phyloP scores from a whole-genome alignment of 2,888 invertebrate species.

The Megastigmus dorsalis region DNA sequence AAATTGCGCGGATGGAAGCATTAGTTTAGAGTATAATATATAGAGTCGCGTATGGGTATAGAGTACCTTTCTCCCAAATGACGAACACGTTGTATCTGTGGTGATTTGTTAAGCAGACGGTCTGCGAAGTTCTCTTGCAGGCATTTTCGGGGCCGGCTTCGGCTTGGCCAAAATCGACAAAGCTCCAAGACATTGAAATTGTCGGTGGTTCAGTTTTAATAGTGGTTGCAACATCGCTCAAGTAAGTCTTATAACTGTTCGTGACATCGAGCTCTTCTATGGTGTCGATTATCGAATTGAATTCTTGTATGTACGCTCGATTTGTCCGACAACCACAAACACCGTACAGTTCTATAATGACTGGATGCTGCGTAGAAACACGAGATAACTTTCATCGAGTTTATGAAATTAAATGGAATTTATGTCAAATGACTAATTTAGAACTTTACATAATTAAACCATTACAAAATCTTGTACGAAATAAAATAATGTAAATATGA shows the following conservation, averaged over 20 bases:
- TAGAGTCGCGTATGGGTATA: no score
- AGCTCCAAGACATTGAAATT: slow-evolving; percentile 65
- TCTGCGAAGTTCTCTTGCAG: slow-evolving; percentile 53
- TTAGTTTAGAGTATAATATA: no score
- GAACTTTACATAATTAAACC: no score
- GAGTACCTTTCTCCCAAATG: slow-evolving; percentile 65
- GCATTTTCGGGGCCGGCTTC: slow-evolving; percentile 47
- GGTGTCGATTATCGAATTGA: slow-evolving; percentile 21
- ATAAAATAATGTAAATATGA: no score
- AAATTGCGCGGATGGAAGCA: no score
- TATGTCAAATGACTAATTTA: no score
- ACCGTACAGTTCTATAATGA: slow-evolving; percentile 67
- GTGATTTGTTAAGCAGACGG: slow-evolving; percentile 63
- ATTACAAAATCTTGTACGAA: no score
- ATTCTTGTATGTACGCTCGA: background rate
- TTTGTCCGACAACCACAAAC: slow-evolving; percentile 39
- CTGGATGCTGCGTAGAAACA: slow-evolving; percentile 64
- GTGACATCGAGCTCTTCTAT: slow-evolving; percentile 28
- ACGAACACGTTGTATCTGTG: slow-evolving; percentile 57
- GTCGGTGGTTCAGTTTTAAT: slow-evolving; percentile 57
- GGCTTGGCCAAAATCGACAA: slow-evolving; percentile 69
- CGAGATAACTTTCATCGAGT: no score
- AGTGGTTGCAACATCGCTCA: slow-evolving; percentile 61
- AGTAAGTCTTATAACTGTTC: slow-evolving; percentile 66
- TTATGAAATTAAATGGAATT: no score